phyloP scores from a whole-genome alignment of 92 coral and sea anemone species.

The Paramuricea clavata region DNA sequence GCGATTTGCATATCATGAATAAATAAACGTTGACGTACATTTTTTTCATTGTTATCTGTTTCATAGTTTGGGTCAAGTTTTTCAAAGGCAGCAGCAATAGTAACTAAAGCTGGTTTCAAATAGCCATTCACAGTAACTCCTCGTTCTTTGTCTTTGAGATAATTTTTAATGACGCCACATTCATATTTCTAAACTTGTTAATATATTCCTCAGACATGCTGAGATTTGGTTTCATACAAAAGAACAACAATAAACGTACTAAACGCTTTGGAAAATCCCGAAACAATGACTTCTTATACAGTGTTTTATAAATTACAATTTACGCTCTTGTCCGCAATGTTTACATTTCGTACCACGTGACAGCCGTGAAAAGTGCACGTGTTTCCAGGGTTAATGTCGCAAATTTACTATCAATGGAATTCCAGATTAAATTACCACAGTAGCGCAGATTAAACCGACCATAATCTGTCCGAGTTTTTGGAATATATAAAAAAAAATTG shows the following conservation, averaged over 20 bases:
- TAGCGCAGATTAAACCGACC: no score
- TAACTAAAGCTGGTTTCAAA: conserved; percentile 49
- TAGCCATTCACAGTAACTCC: conserved; percentile 44
- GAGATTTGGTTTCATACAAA: no score
- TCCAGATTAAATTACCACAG: no score
- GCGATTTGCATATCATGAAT: conserved; percentile 56
- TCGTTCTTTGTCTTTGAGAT: conserved; percentile 49
- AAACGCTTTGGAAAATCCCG: not conserved
- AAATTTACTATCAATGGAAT: no score
- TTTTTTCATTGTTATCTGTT: conserved; percentile 8
- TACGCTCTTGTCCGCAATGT: not conserved
- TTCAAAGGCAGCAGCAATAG: conserved; percentile 42
- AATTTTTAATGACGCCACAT: conserved; percentile 12
- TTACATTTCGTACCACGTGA: not conserved
- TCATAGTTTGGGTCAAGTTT: conserved; percentile 44
- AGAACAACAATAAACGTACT: not conserved
- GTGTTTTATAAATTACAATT: not conserved
- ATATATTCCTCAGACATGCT: not conserved
- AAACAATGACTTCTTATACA: not conserved
- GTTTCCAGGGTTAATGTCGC: conserved; percentile 3
- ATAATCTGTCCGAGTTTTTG: no score
- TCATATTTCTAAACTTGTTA: conserved; percentile 15
- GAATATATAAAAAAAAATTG: not conserved
- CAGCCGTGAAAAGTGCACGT: not conserved
- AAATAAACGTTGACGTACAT: conserved; percentile 12